Base-by-base conservation (phyloP, 2,888 invertebrate species). In the Strigamia transsilvanica region DNA sequence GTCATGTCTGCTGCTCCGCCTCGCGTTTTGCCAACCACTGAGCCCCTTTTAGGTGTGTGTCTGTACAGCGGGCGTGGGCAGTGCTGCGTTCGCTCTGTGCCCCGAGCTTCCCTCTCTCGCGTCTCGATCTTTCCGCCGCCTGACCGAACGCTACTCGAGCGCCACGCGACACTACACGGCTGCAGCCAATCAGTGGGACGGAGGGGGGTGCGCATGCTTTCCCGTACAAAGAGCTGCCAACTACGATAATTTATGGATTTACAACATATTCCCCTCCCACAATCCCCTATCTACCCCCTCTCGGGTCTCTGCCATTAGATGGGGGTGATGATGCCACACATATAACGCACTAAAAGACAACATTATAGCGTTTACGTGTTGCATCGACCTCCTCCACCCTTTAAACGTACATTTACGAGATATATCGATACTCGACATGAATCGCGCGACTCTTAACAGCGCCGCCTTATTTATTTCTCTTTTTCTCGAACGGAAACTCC, bases 201-300 rank as follows among this genome's bases (percentile, higher is more conserved):
- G 77, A 41, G 42, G 56, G 78, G 38, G 56, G 78, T 56, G 81
- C 82, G 66, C 66, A 66, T 41, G 38, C 41, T 66, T 82, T 77
- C 27, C 66, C 66, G 66, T 66, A 82, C 82, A 82, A 82, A 82
- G 73, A 82, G 82, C 82, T 82, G 82, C 82, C 82, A 82, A 42
- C 82, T 77, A 38, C 78, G 42, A 82, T 82, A 82, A 82, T 82
- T 82, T 82, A 82, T 82, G 82, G 78, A 73, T 77, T 82, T 82
- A 82, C 82, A 77, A 42, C 77, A 73, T 77, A 42, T 77, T 77
- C 82, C 73, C 82, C 42, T 46, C 78, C 81, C 66, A 42, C 79
- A 34, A 79, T 38, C 79, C 79, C 42, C 38, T 79, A 79, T 42
- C 38, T 79, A 79, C 34, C 38, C 79, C 79, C 66, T 66, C 66